Percentiles rank a stretch among this genome's conserved stretches.
Conservation (phyloP, 2,797 vertebrate genomes). For the Hydrophis major region DNA sequence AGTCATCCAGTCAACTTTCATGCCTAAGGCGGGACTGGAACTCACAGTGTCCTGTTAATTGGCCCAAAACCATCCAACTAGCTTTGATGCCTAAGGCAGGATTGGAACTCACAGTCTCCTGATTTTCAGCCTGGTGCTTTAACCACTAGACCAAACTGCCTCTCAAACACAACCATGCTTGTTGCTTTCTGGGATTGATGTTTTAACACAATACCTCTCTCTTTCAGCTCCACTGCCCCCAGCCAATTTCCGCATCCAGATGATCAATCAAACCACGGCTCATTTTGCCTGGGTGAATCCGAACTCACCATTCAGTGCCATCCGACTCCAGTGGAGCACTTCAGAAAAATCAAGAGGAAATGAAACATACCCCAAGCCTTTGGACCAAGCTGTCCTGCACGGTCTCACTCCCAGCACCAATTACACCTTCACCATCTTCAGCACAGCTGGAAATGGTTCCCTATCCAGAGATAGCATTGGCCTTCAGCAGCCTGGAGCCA, state of each 20-base stretch:
- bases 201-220: neutral
- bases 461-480: neutral
- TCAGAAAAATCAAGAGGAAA: neutral
- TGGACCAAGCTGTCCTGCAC: neutral
- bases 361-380: rapidly evolving
- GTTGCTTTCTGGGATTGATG: neutral
- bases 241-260: neutral
- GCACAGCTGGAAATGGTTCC: neutral
- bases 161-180: neutral
- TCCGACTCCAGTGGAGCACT: neutral
- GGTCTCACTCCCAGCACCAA: slow-evolving; percentile 26
- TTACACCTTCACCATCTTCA: slow-evolving; percentile 27
- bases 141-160: neutral
- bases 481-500: neutral
- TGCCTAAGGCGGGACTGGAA: too few species aligned
- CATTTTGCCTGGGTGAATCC: slow-evolving; percentile 3
- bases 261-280: neutral
- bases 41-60: too few species aligned
- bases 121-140: neutral
- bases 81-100: too few species aligned
- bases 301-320: neutral
- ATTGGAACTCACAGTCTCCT: neutral
- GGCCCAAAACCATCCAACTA: too few species aligned
- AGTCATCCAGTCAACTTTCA: rapidly evolving
- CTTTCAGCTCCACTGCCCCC: slow-evolving; percentile 13